Conservation (phyloP, 2,113 vertebrate genomes). For the Dipodomys spectabilis region DNA sequence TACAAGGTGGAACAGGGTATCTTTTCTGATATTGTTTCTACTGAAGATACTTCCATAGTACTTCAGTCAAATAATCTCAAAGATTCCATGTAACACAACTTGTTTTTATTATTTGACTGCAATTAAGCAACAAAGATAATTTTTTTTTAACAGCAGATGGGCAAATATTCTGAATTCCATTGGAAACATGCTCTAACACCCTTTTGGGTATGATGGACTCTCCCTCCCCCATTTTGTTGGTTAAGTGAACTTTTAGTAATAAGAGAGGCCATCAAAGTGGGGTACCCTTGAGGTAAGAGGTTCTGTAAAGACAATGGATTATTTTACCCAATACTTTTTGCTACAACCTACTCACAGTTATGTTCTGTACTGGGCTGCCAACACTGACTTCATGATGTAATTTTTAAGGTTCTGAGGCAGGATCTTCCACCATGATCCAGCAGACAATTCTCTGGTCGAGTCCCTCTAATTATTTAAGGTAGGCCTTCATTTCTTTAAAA, state of each 20-base stretch:
- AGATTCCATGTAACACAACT: not conserved
- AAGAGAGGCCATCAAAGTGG: constrained; percentile 44
- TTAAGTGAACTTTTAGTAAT: constrained; percentile 54
- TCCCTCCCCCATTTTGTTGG: not conserved
- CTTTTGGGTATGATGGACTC: not conserved
- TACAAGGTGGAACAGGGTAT: not conserved
- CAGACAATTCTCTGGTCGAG: constrained; percentile 51
- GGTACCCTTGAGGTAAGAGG: constrained; percentile 53
- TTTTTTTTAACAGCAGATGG: not conserved
- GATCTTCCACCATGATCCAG: constrained; percentile 31
- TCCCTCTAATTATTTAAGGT: constrained; percentile 75
- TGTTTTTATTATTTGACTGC: not conserved
- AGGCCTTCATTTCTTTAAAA: constrained; percentile 80
- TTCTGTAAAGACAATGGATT: constrained; percentile 25
- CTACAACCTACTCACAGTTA: not conserved
- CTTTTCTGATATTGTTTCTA: not conserved
- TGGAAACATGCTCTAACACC: constrained; percentile 26
- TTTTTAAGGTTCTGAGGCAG: constrained; percentile 48
- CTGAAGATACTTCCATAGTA: not conserved
- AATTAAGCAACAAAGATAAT: not conserved
- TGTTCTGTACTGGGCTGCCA: not conserved
- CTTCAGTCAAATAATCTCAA: constrained; percentile 40
- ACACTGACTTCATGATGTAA: not conserved
- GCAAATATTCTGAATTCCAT: not conserved
- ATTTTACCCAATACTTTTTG: constrained; percentile 50